phyloP scores from a whole-genome alignment of 1,140 invertebrate genomes.

The Drosophila fuyamai region DNA sequence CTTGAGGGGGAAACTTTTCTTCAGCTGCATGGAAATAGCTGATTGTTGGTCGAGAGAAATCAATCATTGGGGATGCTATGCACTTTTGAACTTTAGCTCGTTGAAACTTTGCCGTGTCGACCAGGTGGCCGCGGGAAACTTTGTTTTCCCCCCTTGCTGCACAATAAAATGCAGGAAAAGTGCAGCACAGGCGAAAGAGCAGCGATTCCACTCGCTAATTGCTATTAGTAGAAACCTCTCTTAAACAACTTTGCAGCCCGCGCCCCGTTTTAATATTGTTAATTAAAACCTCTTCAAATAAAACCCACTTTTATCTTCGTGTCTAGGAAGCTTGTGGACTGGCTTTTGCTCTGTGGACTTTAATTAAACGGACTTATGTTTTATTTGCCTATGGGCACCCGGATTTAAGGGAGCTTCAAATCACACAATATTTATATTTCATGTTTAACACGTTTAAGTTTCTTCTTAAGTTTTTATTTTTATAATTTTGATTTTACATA shows the following conservation, averaged over 20 bases:
- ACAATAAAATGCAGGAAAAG: constrained; percentile 24
- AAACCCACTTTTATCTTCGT: constrained; percentile 21
- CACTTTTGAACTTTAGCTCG: constrained; percentile 25
- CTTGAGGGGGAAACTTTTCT: constrained; percentile 17
- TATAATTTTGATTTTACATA: too few species aligned
- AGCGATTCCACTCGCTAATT: constrained; percentile 34
- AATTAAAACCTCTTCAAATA: constrained; percentile 52
- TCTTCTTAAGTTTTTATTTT: too few species aligned
- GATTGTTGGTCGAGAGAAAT: constrained; percentile 25
- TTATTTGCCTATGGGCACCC: too few species aligned
- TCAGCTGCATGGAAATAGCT: constrained; percentile 16
- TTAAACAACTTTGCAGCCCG: constrained; percentile 7
- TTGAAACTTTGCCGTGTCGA: constrained; percentile 10
- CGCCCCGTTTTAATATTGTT: constrained; percentile 19
- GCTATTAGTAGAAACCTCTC: constrained; percentile 32
- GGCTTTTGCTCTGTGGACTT: not conserved
- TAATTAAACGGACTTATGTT: constrained; percentile 1
- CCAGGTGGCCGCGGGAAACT: constrained; percentile 13
- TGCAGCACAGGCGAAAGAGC: constrained; percentile 17
- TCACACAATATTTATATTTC: too few species aligned
- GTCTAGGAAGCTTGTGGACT: not conserved
- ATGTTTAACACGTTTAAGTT: too few species aligned
- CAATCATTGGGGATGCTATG: constrained; percentile 29
- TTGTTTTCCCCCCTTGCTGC: constrained; percentile 9
- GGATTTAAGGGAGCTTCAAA: too few species aligned